These are phyloP conservation scores for Heterochromis multidens DNA, from an alignment of 2,113 vertebrate species.

Conservation along the genomic window DNA sequence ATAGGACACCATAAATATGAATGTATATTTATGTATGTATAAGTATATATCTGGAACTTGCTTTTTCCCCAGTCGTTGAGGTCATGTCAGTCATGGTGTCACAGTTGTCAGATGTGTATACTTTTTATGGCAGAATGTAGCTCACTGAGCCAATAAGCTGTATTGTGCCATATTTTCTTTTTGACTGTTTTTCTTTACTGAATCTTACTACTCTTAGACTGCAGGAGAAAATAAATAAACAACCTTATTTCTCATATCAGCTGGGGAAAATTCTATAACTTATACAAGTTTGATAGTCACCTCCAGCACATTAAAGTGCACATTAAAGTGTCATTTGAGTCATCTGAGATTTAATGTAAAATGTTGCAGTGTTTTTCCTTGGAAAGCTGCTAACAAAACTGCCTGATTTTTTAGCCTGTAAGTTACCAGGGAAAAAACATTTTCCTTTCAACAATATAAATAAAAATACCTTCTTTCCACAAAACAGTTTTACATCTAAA, in stretches of 20 bases:
- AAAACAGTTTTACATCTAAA: neutral
- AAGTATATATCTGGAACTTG: neutral
- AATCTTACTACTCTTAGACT: rapidly evolving
- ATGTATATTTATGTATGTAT: neutral
- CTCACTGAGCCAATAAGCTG: no score
- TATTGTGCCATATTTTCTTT: neutral
- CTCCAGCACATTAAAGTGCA: neutral
- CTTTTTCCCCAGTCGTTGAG: neutral
- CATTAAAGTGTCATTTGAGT: neutral
- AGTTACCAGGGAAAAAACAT: neutral
- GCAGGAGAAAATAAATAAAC: neutral
- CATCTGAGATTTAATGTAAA: rapidly evolving
- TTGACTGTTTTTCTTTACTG: neutral
- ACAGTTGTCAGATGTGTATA: neutral
- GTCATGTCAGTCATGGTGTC: neutral
- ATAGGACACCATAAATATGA: neutral
- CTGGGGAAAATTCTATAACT: neutral
- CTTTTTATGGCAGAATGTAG: neutral
- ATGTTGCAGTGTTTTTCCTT: neutral
- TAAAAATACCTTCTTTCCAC: neutral
- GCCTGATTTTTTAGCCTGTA: neutral
- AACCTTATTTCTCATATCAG: neutral
- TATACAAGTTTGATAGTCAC: no score
- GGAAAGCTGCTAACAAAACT: neutral
- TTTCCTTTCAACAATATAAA: neutral